phyloP scores from a whole-genome alignment of 2,113 vertebrate species.

The Tragelaphus scriptus region DNA sequence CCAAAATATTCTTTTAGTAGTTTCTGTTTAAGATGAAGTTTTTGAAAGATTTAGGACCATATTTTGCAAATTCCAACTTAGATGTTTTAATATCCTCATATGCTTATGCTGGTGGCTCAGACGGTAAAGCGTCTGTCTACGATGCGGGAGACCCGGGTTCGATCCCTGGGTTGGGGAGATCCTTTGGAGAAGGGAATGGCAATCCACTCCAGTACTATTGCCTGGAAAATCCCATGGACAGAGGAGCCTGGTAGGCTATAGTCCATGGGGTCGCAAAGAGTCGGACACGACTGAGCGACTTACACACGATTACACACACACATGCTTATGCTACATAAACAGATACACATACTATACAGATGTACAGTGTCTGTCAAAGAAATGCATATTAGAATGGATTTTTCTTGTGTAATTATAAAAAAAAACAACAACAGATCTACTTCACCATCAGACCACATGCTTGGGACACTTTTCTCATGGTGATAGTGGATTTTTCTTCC shows the following conservation, averaged over 20 bases:
- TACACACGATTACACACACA: no score
- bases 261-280: no score
- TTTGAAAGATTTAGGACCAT: background rate
- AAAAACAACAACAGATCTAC: background rate
- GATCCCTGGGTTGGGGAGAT: no score
- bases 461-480: background rate
- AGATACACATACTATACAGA: background rate
- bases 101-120: background rate
- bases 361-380: background rate
- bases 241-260: no score
- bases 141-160: no score
- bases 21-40: background rate
- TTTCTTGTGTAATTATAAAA: background rate
- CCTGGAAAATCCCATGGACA: no score
- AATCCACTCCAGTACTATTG: no score
- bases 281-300: no score
- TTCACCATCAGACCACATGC: background rate
- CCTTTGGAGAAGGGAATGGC: no score
- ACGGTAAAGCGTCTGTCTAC: no score
- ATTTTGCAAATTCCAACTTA: conserved; percentile 3
- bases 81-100: background rate
- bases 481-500: background rate
- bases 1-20: background rate
- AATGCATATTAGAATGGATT: background rate
- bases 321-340: background rate